phyloP scores from a whole-genome alignment of 2,113 vertebrate species.

The Sturnus vulgaris region DNA sequence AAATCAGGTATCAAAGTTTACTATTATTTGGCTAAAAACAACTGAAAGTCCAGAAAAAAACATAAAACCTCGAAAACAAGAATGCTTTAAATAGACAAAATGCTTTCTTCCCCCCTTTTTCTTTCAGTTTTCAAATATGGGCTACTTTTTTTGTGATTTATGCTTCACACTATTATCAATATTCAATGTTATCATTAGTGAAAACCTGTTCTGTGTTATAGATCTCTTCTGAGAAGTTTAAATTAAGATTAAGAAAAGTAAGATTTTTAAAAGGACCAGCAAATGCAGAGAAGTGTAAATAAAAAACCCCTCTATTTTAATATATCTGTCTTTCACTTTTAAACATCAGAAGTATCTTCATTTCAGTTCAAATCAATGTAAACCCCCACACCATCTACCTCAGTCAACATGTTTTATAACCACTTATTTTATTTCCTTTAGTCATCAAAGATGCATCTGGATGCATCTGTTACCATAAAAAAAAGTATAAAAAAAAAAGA shows the following conservation, averaged over 20 bases:
- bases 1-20: not conserved
- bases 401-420: not conserved
- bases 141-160: not conserved
- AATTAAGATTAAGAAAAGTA: not conserved
- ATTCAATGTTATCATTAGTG: not conserved
- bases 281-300: not conserved
- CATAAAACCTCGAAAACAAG: not conserved
- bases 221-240: not conserved
- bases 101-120: accelerated
- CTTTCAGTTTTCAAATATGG: not conserved
- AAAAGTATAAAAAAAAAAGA: not conserved
- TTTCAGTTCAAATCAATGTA: not conserved
- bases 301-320: not conserved
- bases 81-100: not conserved
- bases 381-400: not conserved
- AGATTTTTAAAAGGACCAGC: not conserved
- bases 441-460: not conserved
- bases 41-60: not conserved
- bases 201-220: not conserved
- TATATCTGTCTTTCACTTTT: not conserved
- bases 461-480: not conserved
- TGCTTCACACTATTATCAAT: not conserved
- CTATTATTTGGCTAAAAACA: not conserved
- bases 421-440: not conserved
- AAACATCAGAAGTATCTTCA: not conserved